phyloP scores from a whole-genome alignment of 92 coral and sea anemone genomes.

The Parazoanthus swiftii region DNA sequence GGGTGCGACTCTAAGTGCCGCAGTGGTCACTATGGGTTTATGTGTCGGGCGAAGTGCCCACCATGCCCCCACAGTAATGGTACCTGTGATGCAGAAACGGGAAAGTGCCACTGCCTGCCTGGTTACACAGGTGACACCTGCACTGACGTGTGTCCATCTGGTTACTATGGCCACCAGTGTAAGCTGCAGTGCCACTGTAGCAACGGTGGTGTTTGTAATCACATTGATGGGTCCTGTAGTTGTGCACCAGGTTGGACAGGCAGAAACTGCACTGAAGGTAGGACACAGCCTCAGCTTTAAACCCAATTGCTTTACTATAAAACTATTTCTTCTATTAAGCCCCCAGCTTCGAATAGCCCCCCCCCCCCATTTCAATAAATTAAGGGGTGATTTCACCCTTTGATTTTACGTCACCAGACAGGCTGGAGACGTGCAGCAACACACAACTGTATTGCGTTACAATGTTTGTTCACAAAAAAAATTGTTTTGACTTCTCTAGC shows the following conservation, averaged over 20 bases:
- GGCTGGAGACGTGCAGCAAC: no score
- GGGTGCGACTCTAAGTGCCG: slow-evolving; percentile 57
- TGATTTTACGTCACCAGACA: no score
- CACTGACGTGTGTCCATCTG: slow-evolving; percentile 66
- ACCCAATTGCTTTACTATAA: no score
- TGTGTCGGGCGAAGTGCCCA: slow-evolving; percentile 62
- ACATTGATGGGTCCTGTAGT: slow-evolving; percentile 65
- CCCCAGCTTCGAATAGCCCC: no score
- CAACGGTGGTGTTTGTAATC: slow-evolving; percentile 60
- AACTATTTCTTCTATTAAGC: no score
- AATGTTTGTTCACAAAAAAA: no score
- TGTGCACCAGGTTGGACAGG: slow-evolving; percentile 79
- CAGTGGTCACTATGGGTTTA: slow-evolving; percentile 54
- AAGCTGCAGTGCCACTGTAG: slow-evolving; percentile 54
- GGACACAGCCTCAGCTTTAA: not conserved
- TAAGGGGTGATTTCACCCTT: no score
- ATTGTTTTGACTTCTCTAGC: no score
- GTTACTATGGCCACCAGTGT: slow-evolving; percentile 70
- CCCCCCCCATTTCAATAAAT: no score
- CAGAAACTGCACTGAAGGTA: slow-evolving; percentile 64
- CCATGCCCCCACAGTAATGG: slow-evolving; percentile 62
- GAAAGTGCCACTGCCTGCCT: slow-evolving; percentile 61
- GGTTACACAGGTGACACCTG: slow-evolving; percentile 78
- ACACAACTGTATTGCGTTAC: no score
- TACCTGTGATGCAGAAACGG: slow-evolving; percentile 55